Evolutionary conservation across 1,140 invertebrate species (phyloP), one percentile per base, ranked within the genome.

Genomic region (Xylocopa sonorina): DNA sequence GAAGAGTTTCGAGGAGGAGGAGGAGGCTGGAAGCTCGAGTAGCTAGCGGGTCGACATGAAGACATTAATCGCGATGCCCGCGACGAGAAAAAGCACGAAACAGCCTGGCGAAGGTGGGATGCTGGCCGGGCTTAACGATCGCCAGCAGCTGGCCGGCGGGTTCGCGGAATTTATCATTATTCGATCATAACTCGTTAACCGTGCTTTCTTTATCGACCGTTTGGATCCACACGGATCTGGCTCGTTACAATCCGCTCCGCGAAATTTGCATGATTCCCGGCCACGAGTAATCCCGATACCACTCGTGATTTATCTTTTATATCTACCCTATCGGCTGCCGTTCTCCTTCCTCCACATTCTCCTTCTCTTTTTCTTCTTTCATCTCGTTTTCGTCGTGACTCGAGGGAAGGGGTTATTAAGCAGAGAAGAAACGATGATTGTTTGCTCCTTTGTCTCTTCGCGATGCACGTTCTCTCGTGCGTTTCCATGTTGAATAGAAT

Each of bases 121-220:
- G 63, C 38, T 41, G 32, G 48, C 10, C 46, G 48, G 55, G 38
- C 34, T 66, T 69, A 80, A 80, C 73, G 73, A 80, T 80, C 57
- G 57, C 53, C 64, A 69, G 78, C 64, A 80, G 78, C 78, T 77
- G 78, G 72, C 29, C 64, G 41, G 21, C 46, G 32, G 43, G 73
- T 77, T 69, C 64, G 57, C 57, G 38, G 80, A 73, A 82, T 82
- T 82, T 78, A 82, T 82, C 80, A 82, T 79, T 82, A 78, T 82
- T 78, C 80, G 80, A 82, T 78, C 76, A 82, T 82, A 82, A 82
- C 80, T 82, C 80, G 80, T 82, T 82, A 78, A 78, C 55, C 73
- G 63, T 63, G 48, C 21, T 80, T 76, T 69, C 73, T 80, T 80
- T 77, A 68, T 80, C 72, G 71, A 3, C 7, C 60, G 5, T 16